A percentile compares a stretch with the other conserved stretches of the same genome.
Evolutionary conservation across 2,888 invertebrate species (phyloP).

Genomic region (Eristalis tenax): DNA sequence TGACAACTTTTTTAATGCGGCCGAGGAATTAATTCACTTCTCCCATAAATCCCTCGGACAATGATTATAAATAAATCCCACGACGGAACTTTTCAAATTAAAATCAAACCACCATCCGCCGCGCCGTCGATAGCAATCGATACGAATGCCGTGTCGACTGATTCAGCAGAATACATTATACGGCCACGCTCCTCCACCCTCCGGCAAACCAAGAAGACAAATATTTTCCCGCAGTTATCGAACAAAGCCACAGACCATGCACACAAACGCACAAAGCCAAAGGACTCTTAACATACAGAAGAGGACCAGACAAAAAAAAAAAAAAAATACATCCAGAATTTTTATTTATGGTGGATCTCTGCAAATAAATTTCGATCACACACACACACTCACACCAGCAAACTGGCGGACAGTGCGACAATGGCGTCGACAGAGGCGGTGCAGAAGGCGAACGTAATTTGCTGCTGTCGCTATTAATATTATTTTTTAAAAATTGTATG

Average conservation of each 20-base stretch:
- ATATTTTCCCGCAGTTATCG: conserved; percentile 13
- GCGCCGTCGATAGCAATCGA: conserved; percentile 18
- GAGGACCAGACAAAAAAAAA: neutral
- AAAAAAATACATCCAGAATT: conserved; percentile 1
- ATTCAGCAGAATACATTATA: conserved; percentile 31
- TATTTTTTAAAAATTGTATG: conserved; percentile 26
- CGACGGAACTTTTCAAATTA: conserved; percentile 42
- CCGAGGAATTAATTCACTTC: neutral
- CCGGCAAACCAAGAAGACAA: conserved; percentile 1
- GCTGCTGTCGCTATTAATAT: conserved; percentile 39
- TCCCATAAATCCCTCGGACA: neutral
- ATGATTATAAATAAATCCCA: conserved; percentile 15
- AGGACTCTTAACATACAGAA: neutral
- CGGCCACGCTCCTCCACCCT: neutral
- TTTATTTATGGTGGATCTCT: conserved; percentile 47
- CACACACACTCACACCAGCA: neutral
- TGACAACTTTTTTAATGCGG: neutral
- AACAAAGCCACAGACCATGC: neutral
- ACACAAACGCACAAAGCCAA: neutral
- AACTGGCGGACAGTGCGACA: neutral
- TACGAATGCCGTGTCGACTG: conserved; percentile 22
- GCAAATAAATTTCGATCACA: conserved; percentile 40
- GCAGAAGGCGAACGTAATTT: neutral
- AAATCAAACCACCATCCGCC: conserved; percentile 21
- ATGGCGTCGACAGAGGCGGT: neutral